A percentile compares a stretch with the other conserved stretches of the same genome.
Evolutionary conservation across 2,113 vertebrate genomes (phyloP).

Genomic region (Mus spicilegus): DNA sequence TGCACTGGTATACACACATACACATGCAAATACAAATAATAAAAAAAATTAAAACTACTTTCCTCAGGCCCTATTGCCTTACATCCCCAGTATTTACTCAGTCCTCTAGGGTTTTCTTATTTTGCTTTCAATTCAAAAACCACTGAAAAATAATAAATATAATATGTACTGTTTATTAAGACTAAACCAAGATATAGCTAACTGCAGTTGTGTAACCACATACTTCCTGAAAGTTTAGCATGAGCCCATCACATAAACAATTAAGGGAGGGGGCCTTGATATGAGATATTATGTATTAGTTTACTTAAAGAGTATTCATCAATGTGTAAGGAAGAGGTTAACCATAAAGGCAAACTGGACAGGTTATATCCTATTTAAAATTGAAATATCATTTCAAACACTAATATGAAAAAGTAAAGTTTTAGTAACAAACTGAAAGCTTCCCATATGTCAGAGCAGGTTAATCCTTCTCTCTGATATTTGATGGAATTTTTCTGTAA

Average conservation of each 20-base stretch:
- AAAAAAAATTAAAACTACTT: neutral
- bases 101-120: neutral
- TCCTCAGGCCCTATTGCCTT: neutral
- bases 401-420: neutral
- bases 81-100: neutral
- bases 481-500: neutral
- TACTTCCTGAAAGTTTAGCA: neutral
- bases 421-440: neutral
- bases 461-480: neutral
- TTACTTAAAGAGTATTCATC: neutral
- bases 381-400: neutral
- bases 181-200: neutral
- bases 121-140: neutral
- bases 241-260: neutral
- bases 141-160: neutral
- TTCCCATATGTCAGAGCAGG: neutral
- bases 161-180: neutral
- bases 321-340: neutral
- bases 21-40: neutral
- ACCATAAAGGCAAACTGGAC: neutral
- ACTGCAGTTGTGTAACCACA: neutral
- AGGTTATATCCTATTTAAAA: neutral
- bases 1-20: too few species aligned
- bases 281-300: neutral
- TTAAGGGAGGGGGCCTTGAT: neutral